Evolutionary conservation across 2,888 invertebrate species (phyloP).

Genomic region (Cancer borealis): DNA sequence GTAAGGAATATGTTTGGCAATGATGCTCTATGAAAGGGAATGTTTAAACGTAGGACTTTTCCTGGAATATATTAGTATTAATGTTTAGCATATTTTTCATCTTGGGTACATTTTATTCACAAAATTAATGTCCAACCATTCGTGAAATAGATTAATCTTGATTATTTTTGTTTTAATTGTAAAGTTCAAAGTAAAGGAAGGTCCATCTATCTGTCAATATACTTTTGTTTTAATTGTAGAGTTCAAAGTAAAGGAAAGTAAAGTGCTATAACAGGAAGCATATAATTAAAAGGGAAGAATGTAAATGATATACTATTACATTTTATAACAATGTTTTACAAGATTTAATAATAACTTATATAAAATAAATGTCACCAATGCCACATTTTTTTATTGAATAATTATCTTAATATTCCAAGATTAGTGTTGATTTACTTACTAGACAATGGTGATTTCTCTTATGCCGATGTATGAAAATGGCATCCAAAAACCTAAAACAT

Average conservation of each 20-base stretch:
- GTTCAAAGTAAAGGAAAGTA: neutral
- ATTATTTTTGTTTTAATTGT: too few relatives aligned
- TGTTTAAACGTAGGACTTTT: slow-evolving; percentile 54
- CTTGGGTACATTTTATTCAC: neutral
- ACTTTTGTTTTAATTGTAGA: too few relatives aligned
- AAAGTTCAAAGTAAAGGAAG: too few relatives aligned
- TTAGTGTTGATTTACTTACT: neutral
- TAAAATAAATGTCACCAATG: neutral
- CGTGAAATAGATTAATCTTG: too few relatives aligned
- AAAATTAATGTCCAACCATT: neutral
- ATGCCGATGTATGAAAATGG: neutral
- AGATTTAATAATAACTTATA: neutral
- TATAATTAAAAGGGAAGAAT: neutral
- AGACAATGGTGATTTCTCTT: neutral
- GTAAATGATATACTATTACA: neutral
- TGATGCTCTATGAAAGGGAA: slow-evolving; percentile 47
- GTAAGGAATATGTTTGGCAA: slow-evolving; percentile 30
- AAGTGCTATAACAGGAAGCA: neutral
- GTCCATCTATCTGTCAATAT: too few relatives aligned
- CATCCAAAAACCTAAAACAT: neutral
- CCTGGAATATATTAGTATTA: slow-evolving; percentile 39
- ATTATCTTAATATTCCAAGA: neutral
- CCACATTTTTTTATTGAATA: neutral
- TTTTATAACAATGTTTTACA: slow-evolving; percentile 26
- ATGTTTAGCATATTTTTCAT: slow-evolving; percentile 31